phyloP scores from a whole-genome alignment of 2,113 vertebrate species.

The Macroglossus sobrinus region DNA sequence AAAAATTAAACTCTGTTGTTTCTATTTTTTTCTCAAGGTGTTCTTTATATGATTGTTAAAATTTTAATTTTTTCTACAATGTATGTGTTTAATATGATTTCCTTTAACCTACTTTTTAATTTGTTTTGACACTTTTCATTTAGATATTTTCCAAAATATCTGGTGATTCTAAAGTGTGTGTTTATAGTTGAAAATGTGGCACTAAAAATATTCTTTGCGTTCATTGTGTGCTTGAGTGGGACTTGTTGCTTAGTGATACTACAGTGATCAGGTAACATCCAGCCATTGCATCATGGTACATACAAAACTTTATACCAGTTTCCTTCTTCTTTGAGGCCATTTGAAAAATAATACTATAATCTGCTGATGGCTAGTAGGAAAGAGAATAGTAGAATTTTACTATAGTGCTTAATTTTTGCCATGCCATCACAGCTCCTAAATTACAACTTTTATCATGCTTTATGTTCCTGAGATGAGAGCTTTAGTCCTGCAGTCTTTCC shows the following conservation, averaged over 20 bases:
- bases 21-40: background rate
- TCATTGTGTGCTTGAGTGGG: background rate
- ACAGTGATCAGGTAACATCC: background rate
- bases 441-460: background rate
- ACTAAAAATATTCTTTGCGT: background rate
- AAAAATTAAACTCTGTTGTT: background rate
- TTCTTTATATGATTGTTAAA: background rate
- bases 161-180: background rate
- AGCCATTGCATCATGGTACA: background rate
- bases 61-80: background rate
- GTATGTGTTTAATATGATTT: background rate
- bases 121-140: background rate
- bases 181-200: background rate
- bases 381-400: background rate
- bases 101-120: background rate
- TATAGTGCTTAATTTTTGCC: background rate
- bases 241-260: no score
- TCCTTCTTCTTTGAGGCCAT: background rate
- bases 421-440: no score
- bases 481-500: background rate
- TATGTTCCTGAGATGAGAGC: background rate
- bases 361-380: background rate
- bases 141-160: background rate
- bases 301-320: background rate
- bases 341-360: background rate